Percentiles rank a stretch among this genome's conserved stretches.
phyloP scores from a whole-genome alignment of 2,113 vertebrate genomes.

The Actenoides lindsayi region DNA sequence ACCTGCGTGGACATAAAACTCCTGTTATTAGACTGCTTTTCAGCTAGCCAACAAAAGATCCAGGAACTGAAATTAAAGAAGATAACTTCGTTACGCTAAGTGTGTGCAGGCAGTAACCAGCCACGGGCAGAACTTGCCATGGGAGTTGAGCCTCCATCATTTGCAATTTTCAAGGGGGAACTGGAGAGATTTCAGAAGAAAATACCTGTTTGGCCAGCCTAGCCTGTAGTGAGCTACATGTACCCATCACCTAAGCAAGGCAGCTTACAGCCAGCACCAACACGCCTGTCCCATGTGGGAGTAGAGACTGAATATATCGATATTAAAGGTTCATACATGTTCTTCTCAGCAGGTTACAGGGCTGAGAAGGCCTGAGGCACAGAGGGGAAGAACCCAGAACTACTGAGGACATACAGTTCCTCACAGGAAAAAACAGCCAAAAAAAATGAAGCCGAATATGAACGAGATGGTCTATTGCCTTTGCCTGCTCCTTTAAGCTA shows the following conservation, averaged over 20 bases:
- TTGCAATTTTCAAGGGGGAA: not conserved
- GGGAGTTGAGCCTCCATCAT: not conserved
- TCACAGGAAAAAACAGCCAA: not conserved
- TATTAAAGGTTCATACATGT: not conserved
- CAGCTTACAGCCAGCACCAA: not conserved
- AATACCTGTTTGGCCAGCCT: not conserved
- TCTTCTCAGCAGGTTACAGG: not conserved
- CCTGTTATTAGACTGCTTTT: not conserved
- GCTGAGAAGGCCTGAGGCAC: not conserved
- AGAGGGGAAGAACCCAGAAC: not conserved
- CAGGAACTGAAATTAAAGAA: not conserved
- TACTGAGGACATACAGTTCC: not conserved
- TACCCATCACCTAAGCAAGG: not conserved
- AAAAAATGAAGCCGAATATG: not conserved
- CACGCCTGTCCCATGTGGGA: not conserved
- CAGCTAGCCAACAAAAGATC: not conserved
- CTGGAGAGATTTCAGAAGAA: not conserved
- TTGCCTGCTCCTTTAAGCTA: not conserved
- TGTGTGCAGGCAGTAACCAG: not conserved
- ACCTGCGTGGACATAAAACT: not conserved
- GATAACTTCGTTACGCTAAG: not conserved
- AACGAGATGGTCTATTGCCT: not conserved
- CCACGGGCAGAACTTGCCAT: not conserved
- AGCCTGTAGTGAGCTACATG: rapidly evolving
- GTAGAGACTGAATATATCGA: not conserved